Percentiles rank a stretch among this genome's conserved stretches.
phyloP scores from a whole-genome alignment of 2,888 invertebrate species.

The Notocelia uddmanniana region DNA sequence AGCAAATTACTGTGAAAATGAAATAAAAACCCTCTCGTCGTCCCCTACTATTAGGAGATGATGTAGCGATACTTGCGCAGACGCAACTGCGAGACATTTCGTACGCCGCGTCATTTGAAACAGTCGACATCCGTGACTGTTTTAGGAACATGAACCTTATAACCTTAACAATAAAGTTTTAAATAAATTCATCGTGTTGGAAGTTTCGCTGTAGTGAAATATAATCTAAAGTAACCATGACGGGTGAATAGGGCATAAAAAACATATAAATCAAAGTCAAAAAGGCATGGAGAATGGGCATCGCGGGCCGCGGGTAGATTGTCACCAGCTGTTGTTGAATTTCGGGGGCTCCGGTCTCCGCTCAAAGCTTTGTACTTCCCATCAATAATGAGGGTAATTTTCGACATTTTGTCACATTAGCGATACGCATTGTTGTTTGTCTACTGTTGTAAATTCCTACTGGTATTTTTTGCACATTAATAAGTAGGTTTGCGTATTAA shows the following conservation, averaged over 20 bases:
- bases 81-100: slow-evolving; percentile 73
- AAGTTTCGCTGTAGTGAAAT: slow-evolving; percentile 60
- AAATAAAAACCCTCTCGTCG: slow-evolving; percentile 80
- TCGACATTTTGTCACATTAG: slow-evolving; percentile 83
- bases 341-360: slow-evolving; percentile 55
- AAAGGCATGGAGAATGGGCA: slow-evolving; percentile 84
- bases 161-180: slow-evolving; percentile 43
- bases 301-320: slow-evolving; percentile 76
- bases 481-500: slow-evolving; percentile 26
- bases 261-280: slow-evolving; percentile 86
- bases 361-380: slow-evolving; percentile 75
- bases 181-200: slow-evolving; percentile 46
- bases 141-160: slow-evolving; percentile 56
- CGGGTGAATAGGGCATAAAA: slow-evolving; percentile 85
- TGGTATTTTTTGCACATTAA: slow-evolving; percentile 23
- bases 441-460: slow-evolving; percentile 20
- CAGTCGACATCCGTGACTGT: slow-evolving; percentile 47
- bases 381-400: slow-evolving; percentile 86
- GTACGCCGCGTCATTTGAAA: slow-evolving; percentile 61
- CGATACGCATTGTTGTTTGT: slow-evolving; percentile 77
- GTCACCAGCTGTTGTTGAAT: slow-evolving; percentile 77
- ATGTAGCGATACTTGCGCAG: slow-evolving; percentile 82
- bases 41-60: slow-evolving; percentile 84
- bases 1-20: slow-evolving; percentile 84
- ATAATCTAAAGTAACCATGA: slow-evolving; percentile 79